Percentiles rank a stretch among this genome's conserved stretches.
Evolutionary conservation across 1,140 invertebrate species (phyloP).

Genomic region (Eufriesea mexicana): DNA sequence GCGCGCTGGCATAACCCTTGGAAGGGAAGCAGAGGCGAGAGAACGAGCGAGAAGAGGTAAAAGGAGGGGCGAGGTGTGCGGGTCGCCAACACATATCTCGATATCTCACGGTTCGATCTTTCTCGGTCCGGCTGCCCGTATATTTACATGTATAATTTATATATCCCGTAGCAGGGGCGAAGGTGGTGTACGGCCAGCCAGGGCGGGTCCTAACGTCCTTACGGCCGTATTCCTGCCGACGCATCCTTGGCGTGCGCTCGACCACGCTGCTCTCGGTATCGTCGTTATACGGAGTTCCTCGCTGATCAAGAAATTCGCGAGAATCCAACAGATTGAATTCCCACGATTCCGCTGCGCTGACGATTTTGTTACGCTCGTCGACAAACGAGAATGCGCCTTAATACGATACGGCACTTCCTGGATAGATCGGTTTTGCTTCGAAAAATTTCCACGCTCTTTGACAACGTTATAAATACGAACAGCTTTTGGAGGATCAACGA

Average conservation of each 20-base stretch:
- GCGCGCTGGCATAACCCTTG: not conserved
- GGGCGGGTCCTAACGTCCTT: constrained; percentile 61
- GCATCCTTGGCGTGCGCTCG: not conserved
- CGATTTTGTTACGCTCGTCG: not conserved
- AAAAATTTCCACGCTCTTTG: no score
- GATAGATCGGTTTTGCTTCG: no score
- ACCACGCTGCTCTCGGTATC: not conserved
- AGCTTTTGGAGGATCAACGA: no score
- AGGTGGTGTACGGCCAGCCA: constrained; percentile 49
- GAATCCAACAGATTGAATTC: constrained; percentile 53
- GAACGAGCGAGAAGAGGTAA: constrained; percentile 24
- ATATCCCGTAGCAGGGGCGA: constrained; percentile 70
- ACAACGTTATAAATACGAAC: no score
- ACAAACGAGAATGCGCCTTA: constrained; percentile 1
- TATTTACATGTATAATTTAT: constrained; percentile 82
- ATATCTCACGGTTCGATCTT: constrained; percentile 78
- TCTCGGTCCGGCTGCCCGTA: constrained; percentile 70
- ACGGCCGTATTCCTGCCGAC: constrained; percentile 15
- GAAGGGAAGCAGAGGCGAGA: not conserved
- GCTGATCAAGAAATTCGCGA: constrained; percentile 52
- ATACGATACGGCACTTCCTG: fast-evolving
- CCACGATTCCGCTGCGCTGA: constrained; percentile 55
- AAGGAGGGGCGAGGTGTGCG: constrained; percentile 60
- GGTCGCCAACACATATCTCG: constrained; percentile 76
- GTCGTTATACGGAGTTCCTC: not conserved